These are phyloP conservation scores for Daboia siamensis DNA, from an alignment of 2,113 vertebrate genomes.

Conservation along the genomic window DNA sequence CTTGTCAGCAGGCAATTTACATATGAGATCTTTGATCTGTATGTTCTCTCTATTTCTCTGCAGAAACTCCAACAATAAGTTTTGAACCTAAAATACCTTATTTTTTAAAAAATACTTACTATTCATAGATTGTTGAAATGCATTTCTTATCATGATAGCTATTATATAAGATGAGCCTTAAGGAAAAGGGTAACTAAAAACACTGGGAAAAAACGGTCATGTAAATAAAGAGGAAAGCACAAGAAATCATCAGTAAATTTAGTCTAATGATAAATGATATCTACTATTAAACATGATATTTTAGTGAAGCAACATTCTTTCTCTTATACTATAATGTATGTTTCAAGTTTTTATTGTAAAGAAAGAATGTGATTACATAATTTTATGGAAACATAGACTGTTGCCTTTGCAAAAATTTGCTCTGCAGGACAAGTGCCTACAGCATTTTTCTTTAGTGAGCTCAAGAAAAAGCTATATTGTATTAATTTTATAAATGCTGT, in stretches of 20 bases:
- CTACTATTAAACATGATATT: not conserved
- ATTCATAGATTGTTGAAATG: not conserved
- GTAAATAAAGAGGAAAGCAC: not conserved
- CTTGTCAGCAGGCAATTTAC: not conserved
- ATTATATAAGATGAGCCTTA: not conserved
- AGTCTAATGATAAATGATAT: not conserved
- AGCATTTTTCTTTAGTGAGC: not conserved
- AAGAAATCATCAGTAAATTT: not conserved
- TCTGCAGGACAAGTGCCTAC: not conserved
- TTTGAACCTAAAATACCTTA: not conserved
- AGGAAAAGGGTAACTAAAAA: not conserved
- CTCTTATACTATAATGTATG: not conserved
- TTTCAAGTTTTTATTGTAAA: not conserved
- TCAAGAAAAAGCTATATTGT: not conserved
- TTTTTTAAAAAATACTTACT: not conserved
- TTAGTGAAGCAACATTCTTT: not conserved
- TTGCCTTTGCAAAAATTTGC: not conserved
- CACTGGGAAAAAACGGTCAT: no score
- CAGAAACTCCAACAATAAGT: not conserved
- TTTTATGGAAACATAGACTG: not conserved
- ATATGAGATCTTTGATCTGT: not conserved
- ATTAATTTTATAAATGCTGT: not conserved
- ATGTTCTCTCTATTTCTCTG: not conserved
- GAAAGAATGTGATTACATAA: not conserved
- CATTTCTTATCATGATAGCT: not conserved